phyloP scores from a whole-genome alignment of 1,140 invertebrate genomes.

The Platyscapa corneri region DNA sequence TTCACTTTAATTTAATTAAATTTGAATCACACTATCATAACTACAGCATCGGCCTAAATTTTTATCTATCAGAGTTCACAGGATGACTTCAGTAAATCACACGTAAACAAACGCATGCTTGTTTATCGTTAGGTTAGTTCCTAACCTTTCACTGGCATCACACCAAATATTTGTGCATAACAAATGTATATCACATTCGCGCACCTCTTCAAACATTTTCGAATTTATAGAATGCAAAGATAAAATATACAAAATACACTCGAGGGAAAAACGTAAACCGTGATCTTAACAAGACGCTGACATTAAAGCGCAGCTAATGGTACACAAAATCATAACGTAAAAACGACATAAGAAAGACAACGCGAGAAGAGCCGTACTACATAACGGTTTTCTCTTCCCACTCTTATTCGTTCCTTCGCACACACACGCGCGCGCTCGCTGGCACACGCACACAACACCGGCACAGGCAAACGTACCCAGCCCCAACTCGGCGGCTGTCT shows the following conservation, averaged over 20 bases:
- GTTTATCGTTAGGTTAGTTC: slow-evolving; percentile 36
- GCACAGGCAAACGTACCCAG: no score
- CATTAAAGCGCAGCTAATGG: neutral
- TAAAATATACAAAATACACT: neutral
- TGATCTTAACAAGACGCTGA: neutral
- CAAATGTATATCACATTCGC: neutral
- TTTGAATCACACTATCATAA: neutral
- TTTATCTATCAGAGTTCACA: neutral
- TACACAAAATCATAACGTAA: slow-evolving; percentile 4
- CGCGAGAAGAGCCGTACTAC: neutral
- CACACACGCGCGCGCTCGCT: neutral
- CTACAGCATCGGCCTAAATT: neutral
- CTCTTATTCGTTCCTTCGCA: neutral
- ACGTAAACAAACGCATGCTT: slow-evolving; percentile 46
- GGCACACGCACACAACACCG: neutral
- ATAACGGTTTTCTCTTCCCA: slow-evolving; percentile 40
- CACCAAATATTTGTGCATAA: neutral
- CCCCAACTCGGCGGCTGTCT: no score
- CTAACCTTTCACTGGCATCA: slow-evolving; percentile 6
- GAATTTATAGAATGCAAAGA: neutral
- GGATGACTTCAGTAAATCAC: neutral
- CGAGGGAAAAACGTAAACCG: neutral
- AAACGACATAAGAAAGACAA: slow-evolving; percentile 10
- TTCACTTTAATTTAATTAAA: no score
- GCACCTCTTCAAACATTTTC: neutral